Conservation (phyloP, 2,888 invertebrate species). For the Megalurothrips usitatus region DNA sequence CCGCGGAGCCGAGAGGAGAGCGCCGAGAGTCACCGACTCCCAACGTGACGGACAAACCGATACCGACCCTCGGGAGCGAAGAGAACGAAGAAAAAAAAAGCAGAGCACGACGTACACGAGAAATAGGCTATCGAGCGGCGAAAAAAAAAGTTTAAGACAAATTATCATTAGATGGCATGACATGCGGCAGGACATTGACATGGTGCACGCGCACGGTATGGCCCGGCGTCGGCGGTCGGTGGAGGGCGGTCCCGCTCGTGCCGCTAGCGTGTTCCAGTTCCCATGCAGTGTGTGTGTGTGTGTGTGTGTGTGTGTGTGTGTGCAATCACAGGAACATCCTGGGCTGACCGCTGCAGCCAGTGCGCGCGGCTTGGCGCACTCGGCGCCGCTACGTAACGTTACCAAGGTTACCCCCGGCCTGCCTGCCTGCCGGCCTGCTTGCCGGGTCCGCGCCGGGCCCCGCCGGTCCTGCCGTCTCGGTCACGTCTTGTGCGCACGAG, state of each 20-base stretch:
- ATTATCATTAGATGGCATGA: too few relatives aligned
- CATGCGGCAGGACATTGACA: too few relatives aligned
- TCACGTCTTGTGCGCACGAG: slow-evolving; percentile 17
- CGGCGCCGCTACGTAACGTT: not conserved
- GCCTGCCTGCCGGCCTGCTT: not conserved
- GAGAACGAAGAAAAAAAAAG: not conserved
- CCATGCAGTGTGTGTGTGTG: not conserved
- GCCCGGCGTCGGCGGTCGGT: not conserved
- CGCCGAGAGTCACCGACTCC: too few relatives aligned
- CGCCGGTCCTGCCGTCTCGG: not conserved
- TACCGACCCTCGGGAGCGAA: too few relatives aligned
- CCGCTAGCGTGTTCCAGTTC: slow-evolving; percentile 5
- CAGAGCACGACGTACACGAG: not conserved
- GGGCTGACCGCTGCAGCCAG: not conserved
- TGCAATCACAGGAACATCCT: slow-evolving; percentile 21
- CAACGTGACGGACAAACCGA: too few relatives aligned
- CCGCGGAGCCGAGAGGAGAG: not conserved
- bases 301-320: not conserved
- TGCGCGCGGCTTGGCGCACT: not conserved
- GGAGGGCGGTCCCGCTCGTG: not conserved
- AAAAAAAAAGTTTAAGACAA: too few relatives aligned
- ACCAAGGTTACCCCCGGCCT: not conserved
- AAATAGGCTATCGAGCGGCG: too few relatives aligned
- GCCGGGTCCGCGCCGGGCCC: not conserved
- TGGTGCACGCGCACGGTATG: not conserved